Evolutionary conservation across 2,113 vertebrate genomes (phyloP).

Genomic region (Osmerus eperlanus): DNA sequence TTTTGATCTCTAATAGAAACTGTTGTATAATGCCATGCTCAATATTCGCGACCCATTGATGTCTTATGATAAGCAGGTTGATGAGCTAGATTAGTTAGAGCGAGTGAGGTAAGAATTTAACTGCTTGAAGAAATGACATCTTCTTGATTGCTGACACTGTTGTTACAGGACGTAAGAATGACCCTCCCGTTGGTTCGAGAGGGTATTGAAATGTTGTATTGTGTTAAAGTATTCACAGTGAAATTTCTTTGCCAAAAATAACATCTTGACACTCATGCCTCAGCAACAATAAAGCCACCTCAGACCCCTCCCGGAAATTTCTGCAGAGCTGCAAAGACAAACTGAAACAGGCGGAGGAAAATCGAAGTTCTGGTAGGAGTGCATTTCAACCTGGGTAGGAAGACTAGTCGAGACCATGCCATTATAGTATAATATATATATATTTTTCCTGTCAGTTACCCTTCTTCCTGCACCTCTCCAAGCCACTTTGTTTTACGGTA

Average conservation of each 20-base stretch:
- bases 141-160: too few relatives aligned
- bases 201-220: not conserved
- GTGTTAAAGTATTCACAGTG: not conserved
- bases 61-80: too few relatives aligned
- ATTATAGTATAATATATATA: too few relatives aligned
- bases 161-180: too few relatives aligned
- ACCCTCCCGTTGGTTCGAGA: too few relatives aligned
- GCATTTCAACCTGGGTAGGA: too few relatives aligned
- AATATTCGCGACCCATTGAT: not conserved
- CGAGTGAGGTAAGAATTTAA: too few relatives aligned
- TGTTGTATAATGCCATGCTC: not conserved
- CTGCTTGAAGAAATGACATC: too few relatives aligned
- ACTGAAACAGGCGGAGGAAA: constrained; percentile 88
- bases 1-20: too few relatives aligned
- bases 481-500: constrained; percentile 88
- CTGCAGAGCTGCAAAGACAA: constrained; percentile 90
- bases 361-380: constrained; percentile 78
- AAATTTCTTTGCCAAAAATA: not conserved
- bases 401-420: not conserved
- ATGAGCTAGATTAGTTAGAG: too few relatives aligned
- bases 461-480: constrained; percentile 84
- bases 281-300: constrained; percentile 94
- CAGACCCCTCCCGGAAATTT: constrained; percentile 86
- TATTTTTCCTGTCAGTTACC: constrained; percentile 64
- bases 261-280: not conserved